Percentiles rank a stretch among this genome's conserved stretches.
Conservation (phyloP, 2,888 invertebrate species). For the Drosophila paracracens region DNA sequence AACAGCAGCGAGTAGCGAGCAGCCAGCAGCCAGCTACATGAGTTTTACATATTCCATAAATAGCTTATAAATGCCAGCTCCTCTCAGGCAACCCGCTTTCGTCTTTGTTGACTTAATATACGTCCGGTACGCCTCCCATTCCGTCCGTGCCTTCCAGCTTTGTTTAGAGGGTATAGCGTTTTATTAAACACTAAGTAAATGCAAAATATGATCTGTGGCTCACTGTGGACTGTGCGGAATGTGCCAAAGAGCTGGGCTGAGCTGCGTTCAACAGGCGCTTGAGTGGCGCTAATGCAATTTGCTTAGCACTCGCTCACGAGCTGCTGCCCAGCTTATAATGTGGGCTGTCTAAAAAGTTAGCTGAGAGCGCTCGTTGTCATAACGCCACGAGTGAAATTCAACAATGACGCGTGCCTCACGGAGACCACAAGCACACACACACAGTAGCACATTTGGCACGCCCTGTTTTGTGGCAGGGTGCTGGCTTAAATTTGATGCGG, state of each 20-base stretch:
- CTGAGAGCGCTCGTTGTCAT: conserved; percentile 8
- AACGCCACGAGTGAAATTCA: conserved; percentile 38
- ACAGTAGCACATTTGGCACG: conserved; percentile 1
- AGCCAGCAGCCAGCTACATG: conserved; percentile 1
- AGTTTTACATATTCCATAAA: conserved; percentile 49
- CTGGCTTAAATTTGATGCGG: conserved; percentile 35
- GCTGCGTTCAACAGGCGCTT: conserved; percentile 24
- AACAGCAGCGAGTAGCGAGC: neutral
- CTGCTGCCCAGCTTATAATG: conserved; percentile 31
- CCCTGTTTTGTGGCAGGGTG: conserved; percentile 9
- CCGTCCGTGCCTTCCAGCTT: conserved; percentile 3
- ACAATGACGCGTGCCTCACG: conserved; percentile 50
- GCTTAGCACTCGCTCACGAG: conserved; percentile 16
- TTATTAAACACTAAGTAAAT: conserved; percentile 26
- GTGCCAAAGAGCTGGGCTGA: neutral
- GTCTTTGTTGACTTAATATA: conserved; percentile 30
- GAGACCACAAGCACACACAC: conserved; percentile 13
- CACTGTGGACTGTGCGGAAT: conserved; percentile 1
- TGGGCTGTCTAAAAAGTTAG: conserved; percentile 19
- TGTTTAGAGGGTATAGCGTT: conserved; percentile 24
- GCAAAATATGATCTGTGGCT: conserved; percentile 20
- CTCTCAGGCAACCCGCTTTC: neutral
- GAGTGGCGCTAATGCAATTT: conserved; percentile 55
- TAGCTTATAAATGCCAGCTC: conserved; percentile 37
- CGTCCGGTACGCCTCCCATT: conserved; percentile 3